phyloP scores from a whole-genome alignment of 2,888 invertebrate genomes.

The Spilosoma lubricipeda region DNA sequence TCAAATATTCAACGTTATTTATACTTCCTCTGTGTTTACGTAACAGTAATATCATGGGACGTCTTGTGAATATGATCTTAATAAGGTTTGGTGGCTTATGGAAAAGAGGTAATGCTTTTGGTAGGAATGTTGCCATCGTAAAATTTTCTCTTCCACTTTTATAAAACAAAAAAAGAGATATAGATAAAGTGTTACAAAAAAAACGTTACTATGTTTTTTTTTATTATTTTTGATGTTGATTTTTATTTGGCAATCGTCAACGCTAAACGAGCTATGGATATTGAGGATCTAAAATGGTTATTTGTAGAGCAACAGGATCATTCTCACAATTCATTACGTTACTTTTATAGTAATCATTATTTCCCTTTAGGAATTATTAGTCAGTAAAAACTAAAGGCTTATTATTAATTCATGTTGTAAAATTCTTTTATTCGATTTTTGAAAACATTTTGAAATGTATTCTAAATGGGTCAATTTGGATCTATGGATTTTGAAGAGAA shows the following conservation, averaged over 20 bases:
- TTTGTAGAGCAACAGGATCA: no score
- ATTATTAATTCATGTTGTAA: no score
- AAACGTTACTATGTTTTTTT: not conserved
- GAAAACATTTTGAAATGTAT: no score
- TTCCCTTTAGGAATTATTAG: no score
- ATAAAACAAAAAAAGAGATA: no score
- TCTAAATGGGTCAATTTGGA: no score
- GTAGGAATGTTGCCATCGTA: not conserved
- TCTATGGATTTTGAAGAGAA: no score
- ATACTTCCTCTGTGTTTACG: constrained; percentile 15
- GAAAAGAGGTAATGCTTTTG: not conserved
- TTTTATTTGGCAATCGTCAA: not conserved
- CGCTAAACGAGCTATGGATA: not conserved
- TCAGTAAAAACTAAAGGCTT: no score
- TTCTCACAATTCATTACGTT: no score
- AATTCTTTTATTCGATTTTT: no score
- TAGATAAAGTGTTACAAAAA: not conserved
- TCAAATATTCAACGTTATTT: constrained; percentile 23
- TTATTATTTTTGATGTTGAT: not conserved
- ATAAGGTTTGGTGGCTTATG: constrained; percentile 8
- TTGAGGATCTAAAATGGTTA: no score
- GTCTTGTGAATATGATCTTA: constrained; percentile 17
- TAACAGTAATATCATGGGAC: constrained; percentile 16
- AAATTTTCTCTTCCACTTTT: not conserved
- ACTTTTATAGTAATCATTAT: no score